Base-by-base conservation (phyloP, 2,888 invertebrate genomes). In the Lysandra coridon region DNA sequence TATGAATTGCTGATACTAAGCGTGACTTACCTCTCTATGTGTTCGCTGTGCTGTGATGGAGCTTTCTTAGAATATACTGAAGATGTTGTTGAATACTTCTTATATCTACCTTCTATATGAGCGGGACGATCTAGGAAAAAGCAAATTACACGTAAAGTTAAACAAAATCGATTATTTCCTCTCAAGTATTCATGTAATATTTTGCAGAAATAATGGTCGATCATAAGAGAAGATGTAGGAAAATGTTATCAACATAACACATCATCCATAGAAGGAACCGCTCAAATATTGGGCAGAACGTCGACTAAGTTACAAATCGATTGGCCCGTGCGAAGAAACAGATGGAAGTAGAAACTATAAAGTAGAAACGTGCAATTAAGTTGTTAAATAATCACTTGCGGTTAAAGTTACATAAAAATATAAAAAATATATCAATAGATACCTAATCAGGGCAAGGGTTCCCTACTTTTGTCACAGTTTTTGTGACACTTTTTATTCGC, bases 21-120 rank as follows among this genome's bases (percentile, higher is more conserved):
- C 57, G 17, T 4, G 14, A 33, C 69, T 53, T 87, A 95, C 95
- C 94, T 93, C 87, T 94, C 94, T 79, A 95, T 85, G 87, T 94
- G 92, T 85, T 95, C 95, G 80, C 94, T 94, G 82, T 93, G 93
- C 73, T 92, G 93, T 82, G 94, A 93, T 80, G 92, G 85, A 37
- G 93, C 92, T 85, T 93, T 95, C 86, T 95, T 95, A 79, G 95
- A 95, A 86, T 95, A 92, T 78, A 95, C 88, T 44, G 94, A 94
- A 73, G 94, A 94, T 82, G 94, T 93, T 33, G 94, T 94, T 82
- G 94, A 94, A 86, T 94, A 94, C 89, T 94, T 94, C 84, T 94
- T 94, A 85, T 91, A 94, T 84, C 93, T 92, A 85, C 94, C 94
- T 86, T 94, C 94, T 85, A 94, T 94, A 87, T 94, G 94, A 80